phyloP scores from a whole-genome alignment of 2,888 invertebrate genomes.

The Dorcus parallelipipedus region DNA sequence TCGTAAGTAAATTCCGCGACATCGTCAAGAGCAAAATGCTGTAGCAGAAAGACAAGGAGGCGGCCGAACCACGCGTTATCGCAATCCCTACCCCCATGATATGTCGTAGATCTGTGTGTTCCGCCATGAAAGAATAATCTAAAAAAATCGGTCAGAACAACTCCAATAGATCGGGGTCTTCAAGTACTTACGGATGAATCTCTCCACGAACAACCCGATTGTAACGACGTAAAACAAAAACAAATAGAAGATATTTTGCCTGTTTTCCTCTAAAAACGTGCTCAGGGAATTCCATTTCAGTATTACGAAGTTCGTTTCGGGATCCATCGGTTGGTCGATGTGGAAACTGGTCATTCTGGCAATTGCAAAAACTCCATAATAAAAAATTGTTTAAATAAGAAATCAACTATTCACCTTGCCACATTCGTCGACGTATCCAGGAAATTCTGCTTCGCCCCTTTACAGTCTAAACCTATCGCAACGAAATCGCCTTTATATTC shows the following conservation, averaged over 20 bases:
- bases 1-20: constrained; percentile 89
- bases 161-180: neutral
- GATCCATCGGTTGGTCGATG: constrained; percentile 76
- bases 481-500: constrained; percentile 95
- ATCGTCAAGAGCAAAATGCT: constrained; percentile 86
- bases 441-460: constrained; percentile 93
- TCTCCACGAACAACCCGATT: constrained; percentile 87
- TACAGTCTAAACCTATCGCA: constrained; percentile 90
- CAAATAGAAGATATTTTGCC: constrained; percentile 93
- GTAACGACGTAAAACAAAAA: constrained; percentile 94
- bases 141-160: constrained; percentile 4
- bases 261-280: constrained; percentile 91
- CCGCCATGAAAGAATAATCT: constrained; percentile 95
- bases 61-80: constrained; percentile 90
- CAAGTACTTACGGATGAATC: constrained; percentile 80
- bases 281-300: constrained; percentile 83
- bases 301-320: constrained; percentile 64
- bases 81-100: constrained; percentile 98
- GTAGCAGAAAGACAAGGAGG: constrained; percentile 92
- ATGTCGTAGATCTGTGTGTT: constrained; percentile 90
- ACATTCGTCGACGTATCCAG: constrained; percentile 92
- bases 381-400: neutral
- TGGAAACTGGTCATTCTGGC: constrained; percentile 89
- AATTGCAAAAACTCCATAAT: constrained; percentile 7
- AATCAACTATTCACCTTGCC: constrained; percentile 54